These are phyloP conservation scores for Caenorhabditis angaria DNA, from an alignment of 2,888 invertebrate species.

Conservation along the genomic window DNA sequence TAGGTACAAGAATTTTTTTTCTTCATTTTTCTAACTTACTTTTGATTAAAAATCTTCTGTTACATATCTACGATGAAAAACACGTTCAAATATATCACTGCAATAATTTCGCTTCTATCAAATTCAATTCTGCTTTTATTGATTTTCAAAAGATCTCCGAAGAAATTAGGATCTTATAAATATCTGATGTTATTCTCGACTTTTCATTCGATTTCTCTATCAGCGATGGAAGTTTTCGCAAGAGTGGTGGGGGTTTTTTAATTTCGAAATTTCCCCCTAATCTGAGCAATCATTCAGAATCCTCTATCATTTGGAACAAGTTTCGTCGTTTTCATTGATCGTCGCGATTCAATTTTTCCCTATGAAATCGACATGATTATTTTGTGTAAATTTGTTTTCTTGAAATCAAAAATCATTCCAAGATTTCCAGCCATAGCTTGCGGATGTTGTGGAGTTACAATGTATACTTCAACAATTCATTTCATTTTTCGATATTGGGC, in stretches of 20 bases:
- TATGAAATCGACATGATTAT: background rate
- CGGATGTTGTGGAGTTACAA: constrained; percentile 24
- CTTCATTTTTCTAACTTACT: background rate
- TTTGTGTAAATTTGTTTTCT: too few relatives aligned
- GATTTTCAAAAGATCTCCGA: constrained; percentile 11
- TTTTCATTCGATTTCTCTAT: constrained; percentile 11
- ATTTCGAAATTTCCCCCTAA: constrained; percentile 6
- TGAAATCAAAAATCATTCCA: too few relatives aligned
- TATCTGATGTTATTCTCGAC: constrained; percentile 29
- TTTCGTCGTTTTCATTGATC: background rate
- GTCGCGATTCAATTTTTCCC: background rate
- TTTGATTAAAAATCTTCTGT: background rate
- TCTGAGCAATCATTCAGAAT: background rate
- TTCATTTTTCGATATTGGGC: constrained; percentile 30
- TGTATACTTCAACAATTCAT: constrained; percentile 24
- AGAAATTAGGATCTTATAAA: constrained; percentile 26
- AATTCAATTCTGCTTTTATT: background rate
- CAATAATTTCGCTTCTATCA: background rate
- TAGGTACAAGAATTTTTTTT: background rate
- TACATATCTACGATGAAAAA: background rate
- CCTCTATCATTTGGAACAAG: constrained; percentile 5
- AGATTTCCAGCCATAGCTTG: constrained; percentile 23
- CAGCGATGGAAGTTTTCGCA: constrained; percentile 9
- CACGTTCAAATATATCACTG: background rate
- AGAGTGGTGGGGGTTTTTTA: constrained; percentile 1